Evolutionary conservation across 2,113 vertebrate species (phyloP), one percentile per base, ranked within the genome.

Genomic region (Tachuris rubrigastra): DNA sequence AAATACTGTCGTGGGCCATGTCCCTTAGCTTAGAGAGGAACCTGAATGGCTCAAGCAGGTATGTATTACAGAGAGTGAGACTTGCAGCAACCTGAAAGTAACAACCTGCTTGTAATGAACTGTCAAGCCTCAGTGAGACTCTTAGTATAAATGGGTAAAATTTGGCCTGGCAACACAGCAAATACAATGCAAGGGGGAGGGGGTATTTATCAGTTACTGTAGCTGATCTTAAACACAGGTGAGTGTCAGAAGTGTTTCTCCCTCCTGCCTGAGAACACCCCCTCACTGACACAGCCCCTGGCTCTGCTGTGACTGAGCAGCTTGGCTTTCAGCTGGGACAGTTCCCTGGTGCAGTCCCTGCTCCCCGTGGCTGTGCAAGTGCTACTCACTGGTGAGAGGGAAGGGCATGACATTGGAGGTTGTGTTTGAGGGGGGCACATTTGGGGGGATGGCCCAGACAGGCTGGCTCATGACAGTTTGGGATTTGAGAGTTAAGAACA

Each of bases 1-100:
- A 98, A 92, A 95, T 99, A 94, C 90, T 99, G 17, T 98, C 98
- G 11, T 99, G 98, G 99, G 99, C 99, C 47, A 99, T 98, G 98
- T 98, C 98, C 7, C 97, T 99, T 90, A 98, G 97, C 72, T 91
- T 98, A 95, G 98, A 98, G 72, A 98, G 94, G 85, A 98, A 99
- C 88, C 95, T 98, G 74, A 98, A 88, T 27, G 92, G 94, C 84
- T 90, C 96, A 7, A 96, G 95, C n/a, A 98, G 98, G 98, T 99
- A 95, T 30, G 66, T 58, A 9, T 60, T 58, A 10, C 15, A 65
- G 41, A 19, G 33, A 81, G 17, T 28, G 56, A 83, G 76, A 56
- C 63, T 50, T 84, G 47, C 8, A 11, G 66, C 31, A 49, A 16
- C 16, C 33, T 44, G 23, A 21, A 68, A 52, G 41, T n/a, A 60